A percentile compares a stretch with the other conserved stretches of the same genome.
Conservation (phyloP, 2,113 vertebrate species). For the Chloebia gouldiae region DNA sequence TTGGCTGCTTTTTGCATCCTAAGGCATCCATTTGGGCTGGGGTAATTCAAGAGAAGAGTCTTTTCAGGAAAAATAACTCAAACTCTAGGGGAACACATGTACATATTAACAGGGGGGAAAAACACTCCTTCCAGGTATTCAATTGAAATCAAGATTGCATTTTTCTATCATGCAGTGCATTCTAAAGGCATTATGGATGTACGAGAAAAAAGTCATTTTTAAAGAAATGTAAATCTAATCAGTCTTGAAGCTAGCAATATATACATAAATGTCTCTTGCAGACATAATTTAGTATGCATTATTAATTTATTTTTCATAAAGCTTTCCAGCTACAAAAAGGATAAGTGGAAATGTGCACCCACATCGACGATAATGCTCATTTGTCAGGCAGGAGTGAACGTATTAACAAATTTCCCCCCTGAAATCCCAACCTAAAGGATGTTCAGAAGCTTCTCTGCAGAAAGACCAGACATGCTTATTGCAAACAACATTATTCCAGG, state of each 20-base stretch:
- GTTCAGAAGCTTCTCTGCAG: conserved; percentile 13
- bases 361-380: conserved; percentile 57
- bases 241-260: conserved; percentile 71
- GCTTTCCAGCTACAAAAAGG: conserved; percentile 69
- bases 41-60: conserved; percentile 17
- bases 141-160: not conserved
- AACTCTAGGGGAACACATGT: not conserved
- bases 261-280: conserved; percentile 77
- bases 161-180: not conserved
- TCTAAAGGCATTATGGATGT: conserved; percentile 7
- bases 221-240: conserved; percentile 76
- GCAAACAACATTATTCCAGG: conserved; percentile 23
- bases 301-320: conserved; percentile 83
- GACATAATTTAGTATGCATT: conserved; percentile 80
- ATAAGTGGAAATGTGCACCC: conserved; percentile 64
- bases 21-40: not conserved
- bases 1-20: not conserved
- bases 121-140: conserved; percentile 9
- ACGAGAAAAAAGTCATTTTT: conserved; percentile 27
- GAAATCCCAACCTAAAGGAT: conserved; percentile 33
- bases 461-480: conserved; percentile 6
- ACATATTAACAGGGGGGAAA: not conserved
- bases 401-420: conserved; percentile 51
- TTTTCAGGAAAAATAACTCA: conserved; percentile 25
- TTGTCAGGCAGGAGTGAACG: conserved; percentile 64